phyloP scores from a whole-genome alignment of 37 sponge, comb jelly and placozoan genomes.

The Theonella swinhoei region DNA sequence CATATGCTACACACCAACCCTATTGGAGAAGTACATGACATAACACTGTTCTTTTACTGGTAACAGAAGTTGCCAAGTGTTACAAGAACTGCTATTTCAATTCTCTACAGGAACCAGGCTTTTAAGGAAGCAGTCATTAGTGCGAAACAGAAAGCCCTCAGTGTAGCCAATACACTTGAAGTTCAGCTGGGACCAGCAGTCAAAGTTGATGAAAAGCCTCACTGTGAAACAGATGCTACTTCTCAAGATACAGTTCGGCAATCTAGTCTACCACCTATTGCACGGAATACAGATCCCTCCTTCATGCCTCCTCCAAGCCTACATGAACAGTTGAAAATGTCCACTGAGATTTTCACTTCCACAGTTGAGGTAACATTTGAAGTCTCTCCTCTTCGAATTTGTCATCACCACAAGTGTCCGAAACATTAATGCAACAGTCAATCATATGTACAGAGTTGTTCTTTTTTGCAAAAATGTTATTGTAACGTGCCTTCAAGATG shows the following conservation, averaged over 20 bases:
- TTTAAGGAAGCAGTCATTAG: slow-evolving; percentile 57
- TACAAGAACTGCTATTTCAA: no score
- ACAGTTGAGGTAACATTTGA: slow-evolving; percentile 40
- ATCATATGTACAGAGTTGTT: no score
- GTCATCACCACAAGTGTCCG: slow-evolving; percentile 45
- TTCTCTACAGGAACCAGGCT: slow-evolving; percentile 65
- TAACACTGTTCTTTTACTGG: no score
- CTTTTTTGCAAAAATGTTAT: no score
- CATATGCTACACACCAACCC: no score
- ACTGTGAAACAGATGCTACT: background rate
- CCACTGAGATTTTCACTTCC: slow-evolving; percentile 22
- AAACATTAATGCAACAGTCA: slow-evolving; percentile 46
- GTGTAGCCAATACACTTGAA: slow-evolving; percentile 45
- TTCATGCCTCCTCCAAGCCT: background rate
- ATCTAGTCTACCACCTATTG: no score
- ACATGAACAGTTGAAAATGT: slow-evolving; percentile 3
- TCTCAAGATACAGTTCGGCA: background rate
- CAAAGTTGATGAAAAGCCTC: slow-evolving; percentile 31
- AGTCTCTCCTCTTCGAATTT: slow-evolving; percentile 22
- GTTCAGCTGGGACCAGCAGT: slow-evolving; percentile 53
- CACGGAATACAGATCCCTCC: no score
- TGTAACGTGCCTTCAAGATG: no score
- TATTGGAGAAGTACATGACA: no score
- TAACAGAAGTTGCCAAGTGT: no score
- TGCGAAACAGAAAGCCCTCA: slow-evolving; percentile 64